These are phyloP conservation scores for Drosophila sucinea DNA, from an alignment of 1,140 invertebrate genomes.

Conservation along the genomic window DNA sequence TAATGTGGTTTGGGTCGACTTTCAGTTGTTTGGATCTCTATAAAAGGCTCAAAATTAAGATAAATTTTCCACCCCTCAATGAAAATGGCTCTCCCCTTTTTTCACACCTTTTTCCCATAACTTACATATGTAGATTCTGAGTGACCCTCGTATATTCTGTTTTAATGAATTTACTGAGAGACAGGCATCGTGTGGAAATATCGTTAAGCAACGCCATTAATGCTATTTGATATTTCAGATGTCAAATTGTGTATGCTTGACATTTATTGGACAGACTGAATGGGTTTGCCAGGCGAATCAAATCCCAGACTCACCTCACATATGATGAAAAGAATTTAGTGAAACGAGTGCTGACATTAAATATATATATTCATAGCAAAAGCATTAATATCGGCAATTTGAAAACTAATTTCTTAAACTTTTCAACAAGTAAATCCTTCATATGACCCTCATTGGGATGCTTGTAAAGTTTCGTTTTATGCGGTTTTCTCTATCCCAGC, in stretches of 20 bases:
- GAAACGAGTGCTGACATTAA: background rate
- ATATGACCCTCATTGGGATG: slow-evolving; percentile 4
- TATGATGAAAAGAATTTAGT: background rate
- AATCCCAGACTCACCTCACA: background rate
- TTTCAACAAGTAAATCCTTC: background rate
- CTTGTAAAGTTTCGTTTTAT: slow-evolving; percentile 14
- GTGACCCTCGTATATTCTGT: background rate
- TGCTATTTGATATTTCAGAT: slow-evolving; percentile 51
- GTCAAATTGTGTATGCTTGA: slow-evolving; percentile 57
- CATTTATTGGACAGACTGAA: slow-evolving; percentile 65
- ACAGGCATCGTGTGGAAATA: slow-evolving; percentile 44
- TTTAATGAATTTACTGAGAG: slow-evolving; percentile 60
- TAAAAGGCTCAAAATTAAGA: too few species aligned
- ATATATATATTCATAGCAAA: too few species aligned
- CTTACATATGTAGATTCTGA: too few species aligned
- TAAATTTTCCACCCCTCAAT: too few species aligned
- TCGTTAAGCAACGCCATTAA: slow-evolving; percentile 31
- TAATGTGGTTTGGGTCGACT: too few species aligned
- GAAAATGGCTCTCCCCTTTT: too few species aligned
- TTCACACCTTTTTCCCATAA: too few species aligned
- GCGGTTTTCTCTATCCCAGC: slow-evolving; percentile 13
- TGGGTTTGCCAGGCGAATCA: slow-evolving; percentile 1
- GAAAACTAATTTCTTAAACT: background rate
- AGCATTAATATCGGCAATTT: background rate
- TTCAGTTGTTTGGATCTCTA: too few species aligned